Evolutionary conservation across 2,888 invertebrate genomes (phyloP), one percentile per base, ranked within the genome.

Genomic region (Darwinula stevensoni): DNA sequence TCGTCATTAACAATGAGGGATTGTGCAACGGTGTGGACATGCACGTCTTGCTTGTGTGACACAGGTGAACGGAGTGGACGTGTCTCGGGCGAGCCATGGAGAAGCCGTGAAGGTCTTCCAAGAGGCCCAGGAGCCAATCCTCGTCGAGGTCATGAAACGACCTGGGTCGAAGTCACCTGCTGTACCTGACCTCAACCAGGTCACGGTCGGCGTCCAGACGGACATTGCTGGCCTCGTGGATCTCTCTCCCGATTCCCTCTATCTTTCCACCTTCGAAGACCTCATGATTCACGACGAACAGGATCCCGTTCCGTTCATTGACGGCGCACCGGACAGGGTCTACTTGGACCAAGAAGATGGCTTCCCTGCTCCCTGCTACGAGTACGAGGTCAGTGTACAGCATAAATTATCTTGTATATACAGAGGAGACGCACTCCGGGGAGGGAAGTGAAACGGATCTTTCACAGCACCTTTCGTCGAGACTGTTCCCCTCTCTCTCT

Each of bases 51-150:
- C n/a, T n/a, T n/a, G n/a, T n/a, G n/a, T 17, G 4, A 13, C 11
- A 15, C 45, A 63, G 63, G 56, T 63, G 37, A 63, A 63, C 46
- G 62, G 62, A 37, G 56, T 54, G 41, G 63, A 63, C 50, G 58
- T 63, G 40, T 59, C 59, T 45, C 57, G 57, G 44, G 57, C 61
- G 45, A 58, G 61, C 39, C 59, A 60, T 45, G 60, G 59, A 44
- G 62, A 62, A 45, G 62, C 61, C 38, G 58, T 62, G 41, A 53
- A 58, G 44, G 58, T 57, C 45, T 62, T 63, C 47, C 56, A 63
- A 43, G 54, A 56, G 41, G 59, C 61, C 36, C 54, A 58, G 41
- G 63, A 63, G 44, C 61, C 62, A 35, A 59, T 63, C 41, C 52
- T 62, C 36, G 58, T 63, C 31, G 62, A 63, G 48, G 58, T 63